phyloP scores from a whole-genome alignment of 2,797 vertebrate species.

The Manis crassicaudata region DNA sequence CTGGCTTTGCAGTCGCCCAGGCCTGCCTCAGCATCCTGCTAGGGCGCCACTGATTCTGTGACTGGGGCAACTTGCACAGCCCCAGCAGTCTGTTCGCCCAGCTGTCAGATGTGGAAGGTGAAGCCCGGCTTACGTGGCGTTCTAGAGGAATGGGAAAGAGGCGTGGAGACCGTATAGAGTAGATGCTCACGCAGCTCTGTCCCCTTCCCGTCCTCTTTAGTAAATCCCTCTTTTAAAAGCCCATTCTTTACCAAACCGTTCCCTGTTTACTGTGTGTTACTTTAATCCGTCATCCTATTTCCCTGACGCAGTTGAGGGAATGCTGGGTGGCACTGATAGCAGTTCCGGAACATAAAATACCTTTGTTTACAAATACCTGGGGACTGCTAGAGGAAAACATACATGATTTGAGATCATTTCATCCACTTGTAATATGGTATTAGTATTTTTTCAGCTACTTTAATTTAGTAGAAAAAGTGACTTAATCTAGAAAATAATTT shows the following conservation, averaged over 20 bases:
- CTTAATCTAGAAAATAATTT: conserved; percentile 49
- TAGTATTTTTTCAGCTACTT: conserved; percentile 9
- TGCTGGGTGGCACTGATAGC: neutral
- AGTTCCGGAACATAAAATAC: neutral
- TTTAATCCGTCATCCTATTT: neutral
- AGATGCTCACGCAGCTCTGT: neutral
- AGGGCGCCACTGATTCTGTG: neutral
- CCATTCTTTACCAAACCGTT: neutral
- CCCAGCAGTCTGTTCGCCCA: neutral
- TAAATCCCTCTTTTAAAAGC: neutral
- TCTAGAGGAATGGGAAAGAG: neutral
- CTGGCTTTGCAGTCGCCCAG: conserved; percentile 37
- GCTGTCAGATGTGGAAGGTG: neutral
- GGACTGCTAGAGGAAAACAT: neutral
- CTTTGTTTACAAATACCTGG: neutral
- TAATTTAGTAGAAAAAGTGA: conserved; percentile 35
- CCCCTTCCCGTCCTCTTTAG: neutral
- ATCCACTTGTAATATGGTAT: neutral
- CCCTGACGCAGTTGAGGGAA: neutral
- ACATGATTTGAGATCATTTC: neutral
- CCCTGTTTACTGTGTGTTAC: neutral
- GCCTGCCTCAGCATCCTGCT: neutral
- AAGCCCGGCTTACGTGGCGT: neutral
- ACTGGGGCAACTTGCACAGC: neutral
- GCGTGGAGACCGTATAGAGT: neutral